A percentile compares a stretch with the other conserved stretches of the same genome.
Conservation (phyloP, 92 coral and sea anemone genomes). For the Phenganax stokvisi region DNA sequence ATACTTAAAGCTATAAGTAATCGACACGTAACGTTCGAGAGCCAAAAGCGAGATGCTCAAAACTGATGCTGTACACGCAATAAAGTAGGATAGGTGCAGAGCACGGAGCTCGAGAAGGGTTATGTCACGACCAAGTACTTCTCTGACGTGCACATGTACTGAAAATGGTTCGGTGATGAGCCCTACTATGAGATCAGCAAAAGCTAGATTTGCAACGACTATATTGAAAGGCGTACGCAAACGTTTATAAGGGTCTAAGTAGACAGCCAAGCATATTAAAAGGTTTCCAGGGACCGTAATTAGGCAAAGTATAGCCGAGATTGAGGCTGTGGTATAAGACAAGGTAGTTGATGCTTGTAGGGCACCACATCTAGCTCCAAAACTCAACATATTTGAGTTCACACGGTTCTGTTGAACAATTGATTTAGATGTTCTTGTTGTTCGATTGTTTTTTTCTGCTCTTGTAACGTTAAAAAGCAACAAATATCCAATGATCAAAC, state of each 20-base stretch:
- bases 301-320: slow-evolving; percentile 55
- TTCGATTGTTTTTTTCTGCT: too few relatives aligned
- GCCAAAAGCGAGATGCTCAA: slow-evolving; percentile 25
- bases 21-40: slow-evolving; percentile 20
- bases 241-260: slow-evolving; percentile 63
- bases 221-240: slow-evolving; percentile 75
- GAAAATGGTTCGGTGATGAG: slow-evolving; percentile 72
- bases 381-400: not conserved
- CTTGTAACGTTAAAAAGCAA: too few relatives aligned
- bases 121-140: slow-evolving; percentile 51
- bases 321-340: slow-evolving; percentile 60
- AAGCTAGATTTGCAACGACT: slow-evolving; percentile 69
- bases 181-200: slow-evolving; percentile 82
- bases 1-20: slow-evolving; percentile 18
- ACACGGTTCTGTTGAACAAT: not conserved
- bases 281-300: slow-evolving; percentile 73
- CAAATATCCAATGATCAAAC: too few relatives aligned
- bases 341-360: slow-evolving; percentile 53
- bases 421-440: not conserved
- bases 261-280: slow-evolving; percentile 68
- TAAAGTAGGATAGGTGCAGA: slow-evolving; percentile 25
- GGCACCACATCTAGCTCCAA: not conserved
- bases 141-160: slow-evolving; percentile 61
- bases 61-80: slow-evolving; percentile 26
- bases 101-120: slow-evolving; percentile 3